phyloP scores from a whole-genome alignment of 2,888 invertebrate species.

The Neria commutata region DNA sequence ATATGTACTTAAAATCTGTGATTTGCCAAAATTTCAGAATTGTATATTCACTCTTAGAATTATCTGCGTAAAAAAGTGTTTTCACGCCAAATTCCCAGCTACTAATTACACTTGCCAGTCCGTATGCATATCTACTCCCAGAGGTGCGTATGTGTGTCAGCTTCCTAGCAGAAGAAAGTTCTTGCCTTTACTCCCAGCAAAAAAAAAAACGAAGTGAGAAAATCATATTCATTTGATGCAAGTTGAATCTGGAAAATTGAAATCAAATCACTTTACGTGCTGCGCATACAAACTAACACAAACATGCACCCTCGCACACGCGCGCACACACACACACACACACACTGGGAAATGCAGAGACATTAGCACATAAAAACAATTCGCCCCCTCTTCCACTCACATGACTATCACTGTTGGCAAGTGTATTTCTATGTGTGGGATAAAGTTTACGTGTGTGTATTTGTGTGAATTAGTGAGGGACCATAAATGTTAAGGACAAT shows the following conservation, averaged over 20 bases:
- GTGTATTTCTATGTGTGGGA: too few species aligned
- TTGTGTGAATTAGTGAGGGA: not conserved
- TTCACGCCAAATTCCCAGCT: not conserved
- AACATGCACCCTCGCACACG: not conserved
- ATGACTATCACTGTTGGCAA: too few species aligned
- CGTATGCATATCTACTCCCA: too few species aligned
- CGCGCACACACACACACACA: not conserved
- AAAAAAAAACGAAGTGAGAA: not conserved
- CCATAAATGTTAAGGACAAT: slow-evolving; percentile 1
- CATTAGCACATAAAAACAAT: slow-evolving; percentile 2
- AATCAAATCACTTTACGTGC: slow-evolving; percentile 58
- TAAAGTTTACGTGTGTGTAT: too few species aligned
- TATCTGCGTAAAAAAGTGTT: too few species aligned
- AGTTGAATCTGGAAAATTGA: slow-evolving; percentile 49
- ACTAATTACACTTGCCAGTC: slow-evolving; percentile 27
- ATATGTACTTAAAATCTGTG: too few species aligned
- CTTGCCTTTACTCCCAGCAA: not conserved
- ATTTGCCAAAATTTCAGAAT: too few species aligned
- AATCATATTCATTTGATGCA: slow-evolving; percentile 8
- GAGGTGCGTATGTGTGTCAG: slow-evolving; percentile 31
- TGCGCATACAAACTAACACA: slow-evolving; percentile 34
- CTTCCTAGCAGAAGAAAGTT: too few species aligned
- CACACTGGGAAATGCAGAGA: slow-evolving; percentile 29
- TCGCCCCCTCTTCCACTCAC: not conserved
- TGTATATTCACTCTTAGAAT: too few species aligned